phyloP scores from a whole-genome alignment of 2,888 invertebrate genomes.

The Copidosoma aretas region DNA sequence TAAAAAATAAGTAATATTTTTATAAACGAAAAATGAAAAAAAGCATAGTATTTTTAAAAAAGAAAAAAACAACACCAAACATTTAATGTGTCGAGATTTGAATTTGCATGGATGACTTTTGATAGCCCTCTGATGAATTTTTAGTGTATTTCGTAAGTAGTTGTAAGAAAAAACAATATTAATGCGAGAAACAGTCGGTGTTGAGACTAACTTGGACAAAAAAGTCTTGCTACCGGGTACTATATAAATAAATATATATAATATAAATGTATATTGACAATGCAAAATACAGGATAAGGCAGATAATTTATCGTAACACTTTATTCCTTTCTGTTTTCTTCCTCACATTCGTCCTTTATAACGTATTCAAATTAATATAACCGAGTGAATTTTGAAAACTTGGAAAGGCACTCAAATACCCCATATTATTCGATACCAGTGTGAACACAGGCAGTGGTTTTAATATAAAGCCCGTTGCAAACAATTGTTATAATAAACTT shows the following conservation, averaged over 20 bases:
- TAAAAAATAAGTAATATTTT: conserved; percentile 35
- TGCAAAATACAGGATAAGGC: conserved; percentile 38
- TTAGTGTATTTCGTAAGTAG: conserved; percentile 58
- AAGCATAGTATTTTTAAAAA: neutral
- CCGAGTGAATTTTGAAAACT: conserved; percentile 50
- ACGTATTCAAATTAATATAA: conserved; percentile 54
- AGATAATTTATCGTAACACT: conserved; percentile 46
- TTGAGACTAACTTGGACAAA: conserved; percentile 18
- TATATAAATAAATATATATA: conserved; percentile 47
- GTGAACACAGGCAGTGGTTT: conserved; percentile 18
- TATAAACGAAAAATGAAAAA: conserved; percentile 15
- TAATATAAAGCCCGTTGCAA: conserved; percentile 4
- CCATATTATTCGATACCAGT: conserved; percentile 50
- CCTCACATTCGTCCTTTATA: conserved; percentile 42
- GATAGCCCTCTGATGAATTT: conserved; percentile 11
- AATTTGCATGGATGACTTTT: conserved; percentile 28
- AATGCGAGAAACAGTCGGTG: conserved; percentile 23
- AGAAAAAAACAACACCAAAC: neutral
- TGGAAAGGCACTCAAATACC: conserved; percentile 45
- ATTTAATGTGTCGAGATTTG: conserved; percentile 2
- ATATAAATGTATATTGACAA: conserved; percentile 51
- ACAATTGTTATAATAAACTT: no score
- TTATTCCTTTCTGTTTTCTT: conserved; percentile 12
- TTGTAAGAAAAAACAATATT: conserved; percentile 42
- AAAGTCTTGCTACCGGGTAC: conserved; percentile 44